Percentiles rank a stretch among this genome's conserved stretches.
phyloP scores from a whole-genome alignment of 2,888 invertebrate genomes.

The Rapana venosa region DNA sequence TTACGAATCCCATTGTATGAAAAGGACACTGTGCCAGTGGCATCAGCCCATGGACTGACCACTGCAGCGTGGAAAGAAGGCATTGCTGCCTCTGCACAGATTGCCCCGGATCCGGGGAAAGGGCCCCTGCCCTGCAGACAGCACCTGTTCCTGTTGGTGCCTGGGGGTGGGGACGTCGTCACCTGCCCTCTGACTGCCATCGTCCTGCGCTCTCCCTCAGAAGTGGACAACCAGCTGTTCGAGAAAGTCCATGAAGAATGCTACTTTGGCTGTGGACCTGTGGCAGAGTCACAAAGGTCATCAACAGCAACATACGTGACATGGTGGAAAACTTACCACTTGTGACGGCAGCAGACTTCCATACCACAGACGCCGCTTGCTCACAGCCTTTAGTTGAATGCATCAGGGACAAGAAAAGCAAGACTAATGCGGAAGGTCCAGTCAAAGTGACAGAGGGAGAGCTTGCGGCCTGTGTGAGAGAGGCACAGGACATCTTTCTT shows the following conservation, averaged over 20 bases:
- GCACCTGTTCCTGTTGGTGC: slow-evolving; percentile 23
- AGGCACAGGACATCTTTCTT: slow-evolving; percentile 20
- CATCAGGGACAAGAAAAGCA: slow-evolving; percentile 17
- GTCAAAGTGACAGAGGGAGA: neutral
- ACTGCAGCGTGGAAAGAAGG: slow-evolving; percentile 31
- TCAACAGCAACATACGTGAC: neutral
- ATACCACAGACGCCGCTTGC: neutral
- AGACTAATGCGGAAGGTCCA: neutral
- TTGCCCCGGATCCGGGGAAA: neutral
- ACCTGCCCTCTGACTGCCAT: neutral
- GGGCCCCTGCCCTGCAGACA: slow-evolving; percentile 8
- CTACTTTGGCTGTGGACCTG: slow-evolving; percentile 1
- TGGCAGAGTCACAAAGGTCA: neutral
- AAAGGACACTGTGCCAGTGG: neutral
- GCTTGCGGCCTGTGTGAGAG: neutral
- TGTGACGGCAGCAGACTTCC: slow-evolving; percentile 7
- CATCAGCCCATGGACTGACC: slow-evolving; percentile 7
- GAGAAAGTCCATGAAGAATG: neutral
- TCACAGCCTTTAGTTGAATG: neutral
- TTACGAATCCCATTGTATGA: slow-evolving; percentile 18
- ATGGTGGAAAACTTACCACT: neutral
- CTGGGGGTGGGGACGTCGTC: neutral
- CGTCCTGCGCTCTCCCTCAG: slow-evolving; percentile 27
- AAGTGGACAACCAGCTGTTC: neutral
- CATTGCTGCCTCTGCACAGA: neutral